phyloP scores from a whole-genome alignment of 2,888 invertebrate species.

The Congeria kusceri region DNA sequence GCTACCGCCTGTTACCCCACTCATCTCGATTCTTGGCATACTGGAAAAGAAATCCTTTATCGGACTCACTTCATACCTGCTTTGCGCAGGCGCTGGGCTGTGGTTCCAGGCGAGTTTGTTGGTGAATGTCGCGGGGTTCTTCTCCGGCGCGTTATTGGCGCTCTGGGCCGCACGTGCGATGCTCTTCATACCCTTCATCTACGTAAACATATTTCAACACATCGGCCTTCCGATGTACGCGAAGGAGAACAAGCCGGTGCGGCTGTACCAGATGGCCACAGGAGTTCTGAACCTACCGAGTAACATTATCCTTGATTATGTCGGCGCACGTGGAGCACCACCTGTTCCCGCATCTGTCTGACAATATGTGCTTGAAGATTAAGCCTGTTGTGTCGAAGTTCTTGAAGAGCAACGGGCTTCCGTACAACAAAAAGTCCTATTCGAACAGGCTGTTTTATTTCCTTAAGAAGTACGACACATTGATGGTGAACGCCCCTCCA shows the following conservation, averaged over 20 bases:
- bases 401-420: conserved; percentile 75
- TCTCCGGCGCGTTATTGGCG: conserved; percentile 67
- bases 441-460: conserved; percentile 75
- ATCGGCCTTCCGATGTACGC: conserved; percentile 84
- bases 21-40: conserved; percentile 73
- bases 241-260: conserved; percentile 76
- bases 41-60: conserved; percentile 56
- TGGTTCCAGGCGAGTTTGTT: conserved; percentile 68
- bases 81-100: conserved; percentile 71
- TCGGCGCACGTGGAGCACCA: conserved; percentile 84
- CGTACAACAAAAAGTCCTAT: conserved; percentile 82
- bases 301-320: conserved; percentile 79
- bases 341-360: conserved; percentile 82
- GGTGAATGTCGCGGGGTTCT: conserved; percentile 71
- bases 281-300: conserved; percentile 81
- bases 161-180: conserved; percentile 70
- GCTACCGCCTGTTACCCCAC: conserved; percentile 75
- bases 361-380: conserved; percentile 84
- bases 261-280: conserved; percentile 83
- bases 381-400: conserved; percentile 81
- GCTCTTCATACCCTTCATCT: conserved; percentile 81
- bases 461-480: conserved; percentile 75
- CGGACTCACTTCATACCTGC: conserved; percentile 47
- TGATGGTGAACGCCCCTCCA: conserved; percentile 84
- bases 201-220: conserved; percentile 84